Evolutionary conservation across 2,797 vertebrate genomes (phyloP).

Genomic region (Crocodylus rhombifer): DNA sequence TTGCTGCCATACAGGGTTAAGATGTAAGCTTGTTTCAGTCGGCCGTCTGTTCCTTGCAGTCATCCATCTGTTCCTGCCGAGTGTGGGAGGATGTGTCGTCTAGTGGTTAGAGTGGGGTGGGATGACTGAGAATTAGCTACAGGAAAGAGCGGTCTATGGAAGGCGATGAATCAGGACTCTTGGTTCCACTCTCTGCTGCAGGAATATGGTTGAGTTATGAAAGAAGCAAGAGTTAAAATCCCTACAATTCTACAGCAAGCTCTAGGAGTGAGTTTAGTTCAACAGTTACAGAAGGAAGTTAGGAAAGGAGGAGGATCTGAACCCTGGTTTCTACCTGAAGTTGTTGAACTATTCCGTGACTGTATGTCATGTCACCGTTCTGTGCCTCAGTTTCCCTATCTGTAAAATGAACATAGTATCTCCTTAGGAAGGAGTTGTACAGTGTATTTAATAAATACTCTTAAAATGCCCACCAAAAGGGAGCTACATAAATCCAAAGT

Average conservation of each 20-base stretch:
- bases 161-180: rapidly evolving
- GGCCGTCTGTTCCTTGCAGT: rapidly evolving
- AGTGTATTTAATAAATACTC: background rate
- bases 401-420: rapidly evolving
- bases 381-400: background rate
- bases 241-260: background rate
- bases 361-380: background rate
- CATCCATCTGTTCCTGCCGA: background rate
- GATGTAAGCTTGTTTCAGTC: background rate
- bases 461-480: background rate
- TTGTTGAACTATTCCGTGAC: background rate
- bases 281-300: background rate
- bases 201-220: rapidly evolving
- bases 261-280: background rate
- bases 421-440: background rate
- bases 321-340: background rate
- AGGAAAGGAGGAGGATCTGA: background rate
- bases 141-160: background rate
- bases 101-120: rapidly evolving
- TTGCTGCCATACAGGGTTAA: background rate
- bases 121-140: rapidly evolving
- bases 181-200: background rate
- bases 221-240: background rate
- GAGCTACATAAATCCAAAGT: background rate
- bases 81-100: background rate